Percentiles rank a stretch among this genome's conserved stretches.
Conservation (phyloP, 2,797 vertebrate species). For the Pristis pectinata region DNA sequence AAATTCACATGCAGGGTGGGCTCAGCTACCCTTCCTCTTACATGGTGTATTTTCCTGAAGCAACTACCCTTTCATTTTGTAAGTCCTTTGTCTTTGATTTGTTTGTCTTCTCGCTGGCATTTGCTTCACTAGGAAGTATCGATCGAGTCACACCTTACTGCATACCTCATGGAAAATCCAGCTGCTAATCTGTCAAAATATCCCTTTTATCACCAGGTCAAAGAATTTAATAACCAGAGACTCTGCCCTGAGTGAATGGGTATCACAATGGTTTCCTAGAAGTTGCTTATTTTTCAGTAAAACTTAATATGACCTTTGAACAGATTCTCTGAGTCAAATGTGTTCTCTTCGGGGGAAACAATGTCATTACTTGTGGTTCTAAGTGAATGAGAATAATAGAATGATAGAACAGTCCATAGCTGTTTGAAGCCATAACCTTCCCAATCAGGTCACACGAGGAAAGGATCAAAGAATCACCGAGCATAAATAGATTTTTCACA, state of each 20-base stretch:
- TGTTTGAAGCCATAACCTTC: neutral
- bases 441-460: neutral
- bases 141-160: neutral
- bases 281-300: neutral
- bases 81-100: neutral
- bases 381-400: neutral
- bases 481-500: conserved; percentile 1
- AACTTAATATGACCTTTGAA: neutral
- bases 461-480: neutral
- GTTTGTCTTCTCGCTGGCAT: neutral
- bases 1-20: neutral
- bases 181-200: neutral
- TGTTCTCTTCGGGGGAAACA: neutral
- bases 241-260: no score
- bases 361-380: neutral
- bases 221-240: neutral
- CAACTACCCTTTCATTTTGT: no score
- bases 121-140: neutral
- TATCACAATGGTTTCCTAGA: neutral
- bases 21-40: neutral
- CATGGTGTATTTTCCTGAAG: neutral
- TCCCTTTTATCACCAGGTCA: neutral
- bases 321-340: neutral
- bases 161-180: neutral
- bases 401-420: neutral